Evolutionary conservation across 92 coral and sea anemone genomes (phyloP), one percentile per base, ranked within the genome.

Genomic region (Metridium senile): DNA sequence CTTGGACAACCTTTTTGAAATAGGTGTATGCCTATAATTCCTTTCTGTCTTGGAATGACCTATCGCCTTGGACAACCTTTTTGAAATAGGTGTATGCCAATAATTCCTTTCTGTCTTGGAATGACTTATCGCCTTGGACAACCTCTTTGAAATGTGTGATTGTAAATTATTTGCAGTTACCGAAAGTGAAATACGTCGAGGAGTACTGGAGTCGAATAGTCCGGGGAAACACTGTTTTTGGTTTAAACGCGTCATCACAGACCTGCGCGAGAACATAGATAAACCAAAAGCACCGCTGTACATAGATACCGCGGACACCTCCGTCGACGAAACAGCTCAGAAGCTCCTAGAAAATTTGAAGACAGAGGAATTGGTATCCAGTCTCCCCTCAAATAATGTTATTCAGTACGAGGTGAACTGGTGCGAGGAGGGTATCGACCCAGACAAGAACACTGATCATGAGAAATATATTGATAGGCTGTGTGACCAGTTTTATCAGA

Each of bases 191-290:
- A 76, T 84, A 27, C 88, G 83, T 9, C 46, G 72, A 19, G 88
- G 88, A n/a, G 71, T 84, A 23, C 49, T 84, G 46, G 81, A 71
- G 11, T 63, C 83, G 9, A 29, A 39, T 2, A 31, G 66, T 29
- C 88, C 88, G 16, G 68, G 61, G 23, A 84, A 84, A 53, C 88
- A 84, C 11, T 77, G 84, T 31, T 84, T 84, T 64, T 84, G 88
- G 88, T 84, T 84, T 32, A 77, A 65, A 26, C 70, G 88, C 7
- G 78, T 77, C 35, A 77, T 84, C 62, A 72, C 30, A 19, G 83
- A 84, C 74, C 62, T 84, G 33, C 49, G 70, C 33, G 70, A 77
- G 25, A 77, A 84, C 72, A 51, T 45, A 27, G 26, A 33, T 39
- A 67, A 82, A 43, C 54, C 77, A 8, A 75, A 75, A 58, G 74